A percentile compares a stretch with the other conserved stretches of the same genome.
phyloP scores from a whole-genome alignment of 1,140 invertebrate genomes.

The Tetramorium alpestre region DNA sequence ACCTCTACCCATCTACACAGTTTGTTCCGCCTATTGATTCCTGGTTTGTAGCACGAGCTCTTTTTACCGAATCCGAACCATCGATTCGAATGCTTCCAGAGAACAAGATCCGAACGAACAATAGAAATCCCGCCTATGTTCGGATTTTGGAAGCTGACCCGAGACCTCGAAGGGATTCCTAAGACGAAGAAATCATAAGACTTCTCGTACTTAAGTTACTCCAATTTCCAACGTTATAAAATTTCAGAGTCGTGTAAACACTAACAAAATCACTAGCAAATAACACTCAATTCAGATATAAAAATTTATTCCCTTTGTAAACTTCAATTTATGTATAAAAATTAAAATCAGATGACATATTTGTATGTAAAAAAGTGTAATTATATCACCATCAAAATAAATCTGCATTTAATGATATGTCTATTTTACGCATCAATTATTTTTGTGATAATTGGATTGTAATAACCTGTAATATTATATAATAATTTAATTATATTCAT shows the following conservation, averaged over 20 bases:
- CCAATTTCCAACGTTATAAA: background rate
- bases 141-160: conserved; percentile 65
- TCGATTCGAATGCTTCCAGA: conserved; percentile 26
- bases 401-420: background rate
- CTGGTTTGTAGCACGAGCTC: conserved; percentile 52
- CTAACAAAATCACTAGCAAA: background rate
- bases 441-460: conserved; percentile 18
- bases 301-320: background rate
- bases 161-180: background rate
- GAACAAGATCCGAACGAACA: conserved; percentile 22
- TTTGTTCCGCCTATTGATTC: conserved; percentile 78
- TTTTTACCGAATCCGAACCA: conserved; percentile 49
- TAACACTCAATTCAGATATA: background rate
- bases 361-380: background rate
- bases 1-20: conserved; percentile 72
- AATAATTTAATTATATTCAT: conserved; percentile 27
- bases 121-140: conserved; percentile 50
- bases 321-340: background rate
- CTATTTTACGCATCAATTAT: conserved; percentile 13
- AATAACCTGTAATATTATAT: conserved; percentile 17
- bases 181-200: background rate
- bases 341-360: background rate
- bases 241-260: background rate
- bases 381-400: conserved; percentile 11
- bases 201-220: background rate